Evolutionary conservation across 2,797 vertebrate species (phyloP).

Genomic region (Salmo trutta): DNA sequence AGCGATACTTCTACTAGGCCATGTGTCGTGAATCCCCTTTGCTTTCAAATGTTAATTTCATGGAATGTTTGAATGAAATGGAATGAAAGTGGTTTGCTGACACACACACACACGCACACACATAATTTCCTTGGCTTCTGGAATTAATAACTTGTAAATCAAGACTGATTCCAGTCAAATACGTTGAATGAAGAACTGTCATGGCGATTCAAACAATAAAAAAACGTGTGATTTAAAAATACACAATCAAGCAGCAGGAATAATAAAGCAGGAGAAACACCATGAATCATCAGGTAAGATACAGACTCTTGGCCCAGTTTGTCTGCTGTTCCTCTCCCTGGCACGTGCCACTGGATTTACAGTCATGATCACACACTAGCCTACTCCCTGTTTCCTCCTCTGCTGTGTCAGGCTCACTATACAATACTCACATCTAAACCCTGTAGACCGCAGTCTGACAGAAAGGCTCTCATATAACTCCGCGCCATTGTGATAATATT

Average conservation of each 20-base stretch:
- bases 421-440: too few species aligned
- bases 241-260: neutral
- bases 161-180: neutral
- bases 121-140: too few species aligned
- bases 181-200: neutral
- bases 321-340: neutral
- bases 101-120: too few species aligned
- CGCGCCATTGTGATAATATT: too few species aligned
- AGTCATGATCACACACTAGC: neutral
- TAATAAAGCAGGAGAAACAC: neutral
- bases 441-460: neutral
- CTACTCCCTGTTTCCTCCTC: neutral
- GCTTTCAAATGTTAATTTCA: too few species aligned
- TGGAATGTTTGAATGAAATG: too few species aligned
- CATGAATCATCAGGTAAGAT: neutral
- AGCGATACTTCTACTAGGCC: too few species aligned
- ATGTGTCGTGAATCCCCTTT: too few species aligned
- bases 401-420: too few species aligned
- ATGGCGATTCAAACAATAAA: neutral
- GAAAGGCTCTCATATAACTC: too few species aligned
- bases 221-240: neutral
- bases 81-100: too few species aligned
- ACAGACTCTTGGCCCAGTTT: constrained; percentile 1
- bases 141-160: neutral
- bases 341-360: neutral